Conservation (phyloP, 2,797 vertebrate species). For the Siniperca scherzeri region DNA sequence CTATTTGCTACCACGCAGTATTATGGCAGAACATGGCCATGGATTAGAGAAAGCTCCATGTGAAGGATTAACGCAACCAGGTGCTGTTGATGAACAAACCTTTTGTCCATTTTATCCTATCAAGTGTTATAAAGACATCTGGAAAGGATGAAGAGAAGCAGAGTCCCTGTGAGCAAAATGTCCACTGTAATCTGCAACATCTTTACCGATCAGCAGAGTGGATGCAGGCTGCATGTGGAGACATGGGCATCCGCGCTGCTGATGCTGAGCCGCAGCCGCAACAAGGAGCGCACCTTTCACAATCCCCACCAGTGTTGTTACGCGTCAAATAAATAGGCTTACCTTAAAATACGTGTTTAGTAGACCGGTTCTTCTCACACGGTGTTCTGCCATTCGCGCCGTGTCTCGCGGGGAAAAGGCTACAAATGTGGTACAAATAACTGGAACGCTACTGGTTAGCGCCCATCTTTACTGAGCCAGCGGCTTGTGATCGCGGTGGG, state of each 20-base stretch:
- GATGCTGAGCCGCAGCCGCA: slow-evolving; percentile 32
- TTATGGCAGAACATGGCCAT: not conserved
- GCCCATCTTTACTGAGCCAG: not conserved
- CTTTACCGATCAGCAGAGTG: not conserved
- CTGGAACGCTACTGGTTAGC: slow-evolving; percentile 1
- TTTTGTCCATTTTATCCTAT: not conserved
- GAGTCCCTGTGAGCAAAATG: not conserved
- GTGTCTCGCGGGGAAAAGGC: not conserved
- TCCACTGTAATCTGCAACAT: not conserved
- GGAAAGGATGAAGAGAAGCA: not conserved
- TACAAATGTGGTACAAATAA: not conserved
- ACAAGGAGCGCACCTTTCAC: not conserved
- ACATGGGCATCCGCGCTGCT: slow-evolving; percentile 4
- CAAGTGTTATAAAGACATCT: too few relatives aligned
- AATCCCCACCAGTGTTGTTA: not conserved
- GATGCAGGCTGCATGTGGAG: slow-evolving; percentile 1
- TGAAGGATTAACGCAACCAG: slow-evolving; percentile 15
- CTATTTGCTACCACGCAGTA: not conserved
- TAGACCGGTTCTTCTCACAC: not conserved
- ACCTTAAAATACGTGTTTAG: slow-evolving; percentile 15
- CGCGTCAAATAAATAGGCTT: not conserved
- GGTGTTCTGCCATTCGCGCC: not conserved
- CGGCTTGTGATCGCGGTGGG: not conserved
- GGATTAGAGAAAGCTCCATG: slow-evolving; percentile 21
- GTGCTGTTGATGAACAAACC: slow-evolving; percentile 1